A percentile compares a stretch with the other conserved stretches of the same genome.
These are phyloP conservation scores for Sorex araneus DNA, from an alignment of 2,113 vertebrate species.

Conservation along the genomic window DNA sequence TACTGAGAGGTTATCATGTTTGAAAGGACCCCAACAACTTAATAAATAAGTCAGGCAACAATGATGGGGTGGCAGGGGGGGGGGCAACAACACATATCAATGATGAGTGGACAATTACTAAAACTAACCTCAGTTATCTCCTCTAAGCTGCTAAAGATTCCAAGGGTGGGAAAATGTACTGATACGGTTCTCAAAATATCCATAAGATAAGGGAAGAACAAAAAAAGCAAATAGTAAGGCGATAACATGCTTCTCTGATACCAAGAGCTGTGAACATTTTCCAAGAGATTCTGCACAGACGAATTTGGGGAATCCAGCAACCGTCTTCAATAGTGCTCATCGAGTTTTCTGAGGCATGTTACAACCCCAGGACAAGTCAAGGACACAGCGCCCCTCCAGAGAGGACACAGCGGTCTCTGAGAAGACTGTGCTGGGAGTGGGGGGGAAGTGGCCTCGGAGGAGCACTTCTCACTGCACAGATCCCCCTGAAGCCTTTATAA, in stretches of 20 bases:
- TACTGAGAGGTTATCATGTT: too few species aligned
- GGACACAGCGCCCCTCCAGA: neutral
- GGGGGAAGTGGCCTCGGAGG: neutral
- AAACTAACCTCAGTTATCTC: slow-evolving; percentile 9
- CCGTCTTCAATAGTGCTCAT: neutral
- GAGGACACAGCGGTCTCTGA: neutral
- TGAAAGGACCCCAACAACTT: slow-evolving; percentile 48
- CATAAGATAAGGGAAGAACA: neutral
- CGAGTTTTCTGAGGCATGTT: slow-evolving; percentile 5
- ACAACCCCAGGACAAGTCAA: neutral
- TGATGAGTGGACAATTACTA: neutral
- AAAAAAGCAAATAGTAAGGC: slow-evolving; percentile 24
- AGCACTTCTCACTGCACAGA: neutral
- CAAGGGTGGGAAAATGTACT: neutral
- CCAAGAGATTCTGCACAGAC: neutral
- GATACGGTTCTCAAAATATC: slow-evolving; percentile 34
- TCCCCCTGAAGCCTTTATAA: neutral
- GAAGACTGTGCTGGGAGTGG: neutral
- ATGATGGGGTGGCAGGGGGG: neutral
- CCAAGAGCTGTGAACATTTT: neutral
- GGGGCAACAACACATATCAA: slow-evolving; percentile 19
- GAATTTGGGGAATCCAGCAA: neutral
- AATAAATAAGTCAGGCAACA: slow-evolving; percentile 19
- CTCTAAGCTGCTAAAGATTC: neutral
- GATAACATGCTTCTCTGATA: slow-evolving; percentile 12